phyloP scores from a whole-genome alignment of 2,888 invertebrate species.

The Blastobasis adustella region DNA sequence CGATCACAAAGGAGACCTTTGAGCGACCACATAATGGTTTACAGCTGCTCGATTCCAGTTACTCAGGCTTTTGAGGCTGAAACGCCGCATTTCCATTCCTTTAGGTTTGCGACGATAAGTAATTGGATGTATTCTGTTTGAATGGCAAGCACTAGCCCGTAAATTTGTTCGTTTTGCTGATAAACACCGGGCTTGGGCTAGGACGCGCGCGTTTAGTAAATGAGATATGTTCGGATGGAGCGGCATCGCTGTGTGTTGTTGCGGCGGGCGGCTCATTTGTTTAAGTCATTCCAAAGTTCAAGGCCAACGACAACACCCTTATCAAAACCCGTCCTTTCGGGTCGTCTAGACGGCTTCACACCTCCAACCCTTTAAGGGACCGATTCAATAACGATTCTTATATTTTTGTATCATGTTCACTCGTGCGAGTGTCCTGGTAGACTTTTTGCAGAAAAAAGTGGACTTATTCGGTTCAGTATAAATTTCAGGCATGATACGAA shows the following conservation, averaged over 20 bases:
- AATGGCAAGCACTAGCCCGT: slow-evolving; percentile 44
- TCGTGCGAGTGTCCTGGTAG: neutral
- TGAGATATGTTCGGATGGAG: slow-evolving; percentile 22
- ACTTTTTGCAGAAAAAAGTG: neutral
- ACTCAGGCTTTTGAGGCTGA: slow-evolving; percentile 36
- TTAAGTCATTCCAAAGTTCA: slow-evolving; percentile 67
- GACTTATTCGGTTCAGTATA: neutral
- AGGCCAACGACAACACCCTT: slow-evolving; percentile 66
- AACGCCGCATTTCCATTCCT: slow-evolving; percentile 36
- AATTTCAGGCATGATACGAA: neutral
- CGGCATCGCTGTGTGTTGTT: slow-evolving; percentile 24
- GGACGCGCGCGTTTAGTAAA: slow-evolving; percentile 21
- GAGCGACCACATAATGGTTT: slow-evolving; percentile 27
- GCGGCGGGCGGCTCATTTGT: slow-evolving; percentile 56
- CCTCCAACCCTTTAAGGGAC: slow-evolving; percentile 62
- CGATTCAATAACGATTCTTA: slow-evolving; percentile 53
- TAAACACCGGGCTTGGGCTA: slow-evolving; percentile 32
- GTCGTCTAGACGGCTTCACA: slow-evolving; percentile 70
- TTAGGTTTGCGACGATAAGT: slow-evolving; percentile 39
- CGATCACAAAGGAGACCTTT: slow-evolving; percentile 28
- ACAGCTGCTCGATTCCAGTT: slow-evolving; percentile 37
- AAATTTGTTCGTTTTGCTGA: slow-evolving; percentile 40
- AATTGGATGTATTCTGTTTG: slow-evolving; percentile 51
- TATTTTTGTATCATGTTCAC: slow-evolving; percentile 22
- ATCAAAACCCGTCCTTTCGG: slow-evolving; percentile 65